Evolutionary conservation across 2,113 vertebrate species (phyloP), one percentile per base, ranked within the genome.

Genomic region (Osmerus eperlanus): DNA sequence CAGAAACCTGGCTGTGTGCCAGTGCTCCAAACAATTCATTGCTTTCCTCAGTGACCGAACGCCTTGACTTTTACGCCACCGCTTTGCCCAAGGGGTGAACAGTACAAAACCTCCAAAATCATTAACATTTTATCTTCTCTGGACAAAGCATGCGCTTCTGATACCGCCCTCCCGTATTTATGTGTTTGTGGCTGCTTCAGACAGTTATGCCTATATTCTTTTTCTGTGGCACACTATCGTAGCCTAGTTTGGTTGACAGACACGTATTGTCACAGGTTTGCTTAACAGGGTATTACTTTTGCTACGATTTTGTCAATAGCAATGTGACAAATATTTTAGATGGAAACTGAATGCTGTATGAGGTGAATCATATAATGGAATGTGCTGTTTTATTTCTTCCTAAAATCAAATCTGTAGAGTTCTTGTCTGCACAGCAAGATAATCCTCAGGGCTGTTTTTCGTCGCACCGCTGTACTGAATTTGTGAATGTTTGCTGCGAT

Each of bases 381-480:
- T 64, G 29, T 74, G 78, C 73, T 73, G 68, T 5, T 73, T 68
- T 61, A 71, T n/a, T 63, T 63, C 75, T 71, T 75, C 70, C 83
- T 76, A 86, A 88, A 91, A 83, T 89, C 81, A 86, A 81, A 84
- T 83, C 84, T 86, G 62, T 54, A 73, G 84, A 86, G 85, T 88
- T 87, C 83, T 86, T 86, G 87, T 88, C 87, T 91, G 89, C 84
- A 73, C 77, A 64, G 69, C 19, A 69, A 90, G 90, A 91, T 91
- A 91, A 90, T 89, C 84, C 84, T 81, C 63, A 11, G 18, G 79
- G 86, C 76, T 89, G 85, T 84, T 47, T 47, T 47, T 88, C 77
- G 32, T 74, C 65, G 71, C 81, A 74, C 77, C 80, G 72, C 78
- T 73, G 81, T 72, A 73, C 82, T 80, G 73, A 84, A 83, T 86